phyloP scores from a whole-genome alignment of 2,797 vertebrate species.

The Periparus ater region DNA sequence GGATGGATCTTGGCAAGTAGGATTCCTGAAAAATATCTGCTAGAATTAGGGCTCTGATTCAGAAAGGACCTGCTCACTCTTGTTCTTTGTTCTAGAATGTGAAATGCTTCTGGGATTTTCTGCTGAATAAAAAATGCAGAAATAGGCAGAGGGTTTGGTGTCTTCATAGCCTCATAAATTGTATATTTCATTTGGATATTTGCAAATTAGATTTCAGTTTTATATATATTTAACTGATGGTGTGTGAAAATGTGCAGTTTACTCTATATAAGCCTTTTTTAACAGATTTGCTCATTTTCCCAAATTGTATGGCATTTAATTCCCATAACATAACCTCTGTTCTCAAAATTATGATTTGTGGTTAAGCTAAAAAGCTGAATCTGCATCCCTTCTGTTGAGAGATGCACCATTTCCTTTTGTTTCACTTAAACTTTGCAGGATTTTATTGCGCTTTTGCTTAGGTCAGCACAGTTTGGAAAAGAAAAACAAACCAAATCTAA shows the following conservation, averaged over 20 bases:
- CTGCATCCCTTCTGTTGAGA: neutral
- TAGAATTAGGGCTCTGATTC: neutral
- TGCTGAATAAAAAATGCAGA: neutral
- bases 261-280: neutral
- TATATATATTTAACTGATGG: neutral
- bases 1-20: neutral
- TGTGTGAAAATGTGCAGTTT: neutral
- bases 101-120: neutral
- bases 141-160: neutral
- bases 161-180: neutral
- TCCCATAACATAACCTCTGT: neutral
- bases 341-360: neutral
- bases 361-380: slow-evolving; percentile 1
- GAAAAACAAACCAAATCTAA: neutral
- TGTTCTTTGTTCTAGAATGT: neutral
- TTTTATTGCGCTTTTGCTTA: neutral
- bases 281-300: neutral
- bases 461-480: neutral
- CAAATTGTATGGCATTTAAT: neutral
- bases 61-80: neutral
- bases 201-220: neutral
- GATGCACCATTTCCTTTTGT: neutral
- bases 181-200: neutral
- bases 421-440: neutral
- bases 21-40: neutral